These are phyloP conservation scores for Heteronetta atricapilla DNA, from an alignment of 2,113 vertebrate species.

Conservation along the genomic window DNA sequence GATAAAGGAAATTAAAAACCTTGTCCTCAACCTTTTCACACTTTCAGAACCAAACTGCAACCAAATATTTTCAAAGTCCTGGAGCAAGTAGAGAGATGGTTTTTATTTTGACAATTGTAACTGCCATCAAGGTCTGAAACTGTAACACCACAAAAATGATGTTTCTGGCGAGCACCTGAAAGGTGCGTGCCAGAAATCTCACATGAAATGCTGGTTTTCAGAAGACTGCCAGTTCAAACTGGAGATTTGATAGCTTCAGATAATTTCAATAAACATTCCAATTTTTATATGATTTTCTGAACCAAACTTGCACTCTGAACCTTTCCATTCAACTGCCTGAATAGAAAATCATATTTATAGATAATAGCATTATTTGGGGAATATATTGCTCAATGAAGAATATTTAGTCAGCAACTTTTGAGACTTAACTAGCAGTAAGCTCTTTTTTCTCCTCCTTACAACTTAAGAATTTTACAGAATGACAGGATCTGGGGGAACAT, in stretches of 20 bases:
- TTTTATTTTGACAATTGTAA: conserved; percentile 36
- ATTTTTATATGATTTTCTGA: conserved; percentile 38
- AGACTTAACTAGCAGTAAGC: not conserved
- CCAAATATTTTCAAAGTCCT: conserved; percentile 7
- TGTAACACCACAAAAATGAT: conserved; percentile 59
- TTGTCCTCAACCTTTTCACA: not conserved
- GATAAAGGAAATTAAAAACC: not conserved
- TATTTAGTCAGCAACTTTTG: not conserved
- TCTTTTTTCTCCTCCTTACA: not conserved
- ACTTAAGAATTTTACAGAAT: not conserved
- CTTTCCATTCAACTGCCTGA: not conserved
- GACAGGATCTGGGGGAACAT: not conserved
- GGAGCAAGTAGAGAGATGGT: conserved; percentile 11
- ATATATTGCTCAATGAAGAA: not conserved
- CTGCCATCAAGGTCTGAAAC: conserved; percentile 31
- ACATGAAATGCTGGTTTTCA: conserved; percentile 51
- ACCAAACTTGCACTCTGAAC: conserved; percentile 20
- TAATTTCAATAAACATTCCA: conserved; percentile 39
- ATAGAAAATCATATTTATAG: not conserved
- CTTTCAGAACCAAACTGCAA: conserved; percentile 39
- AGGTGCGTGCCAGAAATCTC: conserved; percentile 51
- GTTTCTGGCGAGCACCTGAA: conserved; percentile 55
- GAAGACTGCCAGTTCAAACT: conserved; percentile 35
- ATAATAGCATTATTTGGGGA: not conserved
- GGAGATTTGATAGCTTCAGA: conserved; percentile 38